Evolutionary conservation across 2,113 vertebrate species (phyloP), one percentile per base, ranked within the genome.

Genomic region (Hypanus sabinus): DNA sequence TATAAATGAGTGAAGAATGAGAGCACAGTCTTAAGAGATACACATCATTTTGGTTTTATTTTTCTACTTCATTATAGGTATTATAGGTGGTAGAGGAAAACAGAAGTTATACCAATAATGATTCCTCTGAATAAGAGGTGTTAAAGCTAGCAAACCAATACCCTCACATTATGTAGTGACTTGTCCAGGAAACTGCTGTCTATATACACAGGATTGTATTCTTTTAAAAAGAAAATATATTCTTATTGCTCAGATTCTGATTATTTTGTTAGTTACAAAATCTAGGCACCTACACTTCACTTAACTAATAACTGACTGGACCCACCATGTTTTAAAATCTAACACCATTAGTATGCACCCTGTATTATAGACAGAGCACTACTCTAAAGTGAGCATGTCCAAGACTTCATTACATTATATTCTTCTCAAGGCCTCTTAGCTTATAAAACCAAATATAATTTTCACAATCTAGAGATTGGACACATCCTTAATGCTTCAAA

Each of bases 391-490:
- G 36, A 93, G 16, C 70, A 93, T 75, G 22, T 73, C 91, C 91
- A 70, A 93, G 27, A 16, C 85, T 90, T 93, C 36, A 30, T 93
- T 73, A 27, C 10, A n/a, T 14, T 30, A 93, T 55, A 71, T 73
- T 55, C 22, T 93, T 73, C 36, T 71, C 27, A 93, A 93, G 91
- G 38, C 91, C 38, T 75, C 38, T 55, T 93, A 75, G 91, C 70
- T 93, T 93, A 93, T 88, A 65, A 88, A 55, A 93, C 91, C 90
- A 93, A 75, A 46, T 73, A 93, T 38, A 36, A 71, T 75, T 73
- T 38, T 70, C 85, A 90, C 30, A 36, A 91, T 91, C 62, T 70
- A 65, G 24, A 3, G 36, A 93, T 18, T 71, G 55, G 73, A 93
- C 36, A 73, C 70, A 93, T 22, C 70, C 33, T 90, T 90, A 5